Percentiles rank a stretch among this genome's conserved stretches.
These are phyloP conservation scores for Colletes latitarsis DNA, from an alignment of 1,140 invertebrate species.

Conservation along the genomic window DNA sequence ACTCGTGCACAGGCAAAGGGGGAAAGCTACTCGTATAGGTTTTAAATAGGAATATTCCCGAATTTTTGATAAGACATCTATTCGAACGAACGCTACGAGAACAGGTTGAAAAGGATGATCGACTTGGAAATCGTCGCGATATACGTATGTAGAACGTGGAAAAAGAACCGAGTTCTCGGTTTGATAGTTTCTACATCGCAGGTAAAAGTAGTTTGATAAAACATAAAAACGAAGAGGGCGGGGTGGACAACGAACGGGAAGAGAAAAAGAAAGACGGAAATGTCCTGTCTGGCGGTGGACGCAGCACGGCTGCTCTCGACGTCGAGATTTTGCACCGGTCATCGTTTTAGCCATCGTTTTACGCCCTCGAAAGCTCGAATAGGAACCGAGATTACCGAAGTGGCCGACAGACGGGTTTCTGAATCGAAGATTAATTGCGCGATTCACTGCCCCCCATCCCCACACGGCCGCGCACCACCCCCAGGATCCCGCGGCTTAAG, in stretches of 20 bases:
- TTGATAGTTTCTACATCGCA: background rate
- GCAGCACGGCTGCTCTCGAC: background rate
- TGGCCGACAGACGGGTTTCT: conserved; percentile 43
- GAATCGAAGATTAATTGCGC: conserved; percentile 69
- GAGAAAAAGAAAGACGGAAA: conserved; percentile 28
- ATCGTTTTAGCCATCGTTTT: conserved; percentile 64
- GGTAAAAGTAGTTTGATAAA: background rate
- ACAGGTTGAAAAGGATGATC: background rate
- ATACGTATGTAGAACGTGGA: no score
- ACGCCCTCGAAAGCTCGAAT: conserved; percentile 50
- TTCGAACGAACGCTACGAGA: background rate
- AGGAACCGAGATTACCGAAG: conserved; percentile 58
- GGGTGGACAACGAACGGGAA: background rate
- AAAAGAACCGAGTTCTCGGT: no score
- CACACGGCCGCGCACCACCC: conserved; percentile 14
- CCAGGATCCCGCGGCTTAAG: conserved; percentile 45
- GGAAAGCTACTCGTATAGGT: background rate
- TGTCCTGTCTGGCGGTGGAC: conserved; percentile 13
- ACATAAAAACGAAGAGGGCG: background rate
- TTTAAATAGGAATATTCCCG: background rate
- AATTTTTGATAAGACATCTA: background rate
- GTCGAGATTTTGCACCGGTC: conserved; percentile 54
- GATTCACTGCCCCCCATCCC: conserved; percentile 60
- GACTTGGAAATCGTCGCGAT: no score
- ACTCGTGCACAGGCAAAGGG: background rate